Conservation (phyloP, 1,140 invertebrate genomes). For the Episyrphus balteatus region DNA sequence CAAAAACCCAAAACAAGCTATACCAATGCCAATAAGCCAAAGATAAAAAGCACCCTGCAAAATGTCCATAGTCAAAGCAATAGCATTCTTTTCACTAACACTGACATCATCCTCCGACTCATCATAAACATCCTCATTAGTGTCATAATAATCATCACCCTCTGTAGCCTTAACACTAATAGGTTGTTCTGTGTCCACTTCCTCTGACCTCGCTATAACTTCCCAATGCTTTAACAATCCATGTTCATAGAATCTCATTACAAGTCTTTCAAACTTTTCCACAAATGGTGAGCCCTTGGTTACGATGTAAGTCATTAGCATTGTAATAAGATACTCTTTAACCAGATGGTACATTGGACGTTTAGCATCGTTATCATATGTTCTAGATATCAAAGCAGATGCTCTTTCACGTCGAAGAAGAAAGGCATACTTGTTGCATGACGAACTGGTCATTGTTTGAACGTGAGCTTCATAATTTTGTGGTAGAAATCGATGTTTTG, state of each 20-base stretch:
- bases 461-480: slow-evolving; percentile 6
- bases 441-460: slow-evolving; percentile 7
- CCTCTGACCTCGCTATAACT: slow-evolving; percentile 9
- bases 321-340: slow-evolving; percentile 23
- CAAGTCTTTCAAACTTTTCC: slow-evolving; percentile 20
- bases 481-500: slow-evolving; percentile 1
- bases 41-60: slow-evolving; percentile 25
- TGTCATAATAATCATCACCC: slow-evolving; percentile 15
- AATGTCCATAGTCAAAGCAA: slow-evolving; percentile 21
- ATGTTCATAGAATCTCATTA: slow-evolving; percentile 19
- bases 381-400: slow-evolving; percentile 19
- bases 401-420: slow-evolving; percentile 22
- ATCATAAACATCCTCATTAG: slow-evolving; percentile 14
- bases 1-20: slow-evolving; percentile 14
- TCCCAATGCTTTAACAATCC: slow-evolving; percentile 25
- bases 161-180: slow-evolving; percentile 8
- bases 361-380: slow-evolving; percentile 14
- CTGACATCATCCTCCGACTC: slow-evolving; percentile 13
- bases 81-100: slow-evolving; percentile 10
- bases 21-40: slow-evolving; percentile 16
- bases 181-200: not conserved
- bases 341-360: slow-evolving; percentile 27
- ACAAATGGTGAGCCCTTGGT: slow-evolving; percentile 23
- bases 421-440: slow-evolving; percentile 12
- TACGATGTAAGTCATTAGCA: slow-evolving; percentile 24